These are phyloP conservation scores for Asobara japonica DNA, from an alignment of 1,140 invertebrate species.

Conservation along the genomic window DNA sequence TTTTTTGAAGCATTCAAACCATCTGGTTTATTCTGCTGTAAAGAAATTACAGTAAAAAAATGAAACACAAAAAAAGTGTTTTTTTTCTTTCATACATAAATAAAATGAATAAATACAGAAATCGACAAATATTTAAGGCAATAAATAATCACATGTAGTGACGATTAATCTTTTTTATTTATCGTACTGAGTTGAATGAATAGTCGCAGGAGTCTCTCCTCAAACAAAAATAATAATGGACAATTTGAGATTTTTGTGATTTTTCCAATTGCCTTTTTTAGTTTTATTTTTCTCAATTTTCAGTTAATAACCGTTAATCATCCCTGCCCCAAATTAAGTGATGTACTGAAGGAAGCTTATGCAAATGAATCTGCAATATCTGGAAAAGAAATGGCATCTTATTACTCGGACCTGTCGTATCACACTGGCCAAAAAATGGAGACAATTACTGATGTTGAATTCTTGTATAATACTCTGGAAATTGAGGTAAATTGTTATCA, in stretches of 20 bases:
- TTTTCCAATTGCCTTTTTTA: not conserved
- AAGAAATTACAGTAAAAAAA: not conserved
- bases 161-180: no score
- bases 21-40: no score
- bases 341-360: constrained; percentile 68
- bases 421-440: constrained; percentile 75
- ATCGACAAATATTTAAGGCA: no score
- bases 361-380: constrained; percentile 46
- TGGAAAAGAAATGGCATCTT: constrained; percentile 33
- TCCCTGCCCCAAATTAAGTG: constrained; percentile 72
- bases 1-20: constrained; percentile 7
- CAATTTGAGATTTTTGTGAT: not conserved
- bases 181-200: no score
- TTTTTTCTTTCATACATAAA: no score
- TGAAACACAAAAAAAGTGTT: not conserved
- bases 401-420: constrained; percentile 73
- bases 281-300: constrained; percentile 33
- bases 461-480: constrained; percentile 78
- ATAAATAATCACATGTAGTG: no score
- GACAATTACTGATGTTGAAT: constrained; percentile 75
- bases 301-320: constrained; percentile 73
- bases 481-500: constrained; percentile 75
- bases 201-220: no score
- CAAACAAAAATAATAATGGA: not conserved
- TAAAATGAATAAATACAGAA: no score